These are phyloP conservation scores for Pampus argenteus DNA, from an alignment of 2,797 vertebrate genomes.

Conservation along the genomic window DNA sequence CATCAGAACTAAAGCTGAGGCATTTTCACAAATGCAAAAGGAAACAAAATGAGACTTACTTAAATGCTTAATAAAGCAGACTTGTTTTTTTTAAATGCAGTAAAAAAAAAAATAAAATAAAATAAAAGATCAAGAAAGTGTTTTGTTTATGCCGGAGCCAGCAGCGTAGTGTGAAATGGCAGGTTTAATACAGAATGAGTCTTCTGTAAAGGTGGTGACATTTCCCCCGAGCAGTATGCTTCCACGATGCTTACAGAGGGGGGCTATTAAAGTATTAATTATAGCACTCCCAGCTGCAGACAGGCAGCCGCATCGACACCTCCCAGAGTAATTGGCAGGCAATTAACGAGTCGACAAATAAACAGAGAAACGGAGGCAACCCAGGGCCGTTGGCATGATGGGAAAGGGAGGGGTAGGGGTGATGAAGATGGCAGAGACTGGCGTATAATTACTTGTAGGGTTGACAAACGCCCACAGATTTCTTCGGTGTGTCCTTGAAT, in stretches of 20 bases:
- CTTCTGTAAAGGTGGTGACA: conserved; percentile 70
- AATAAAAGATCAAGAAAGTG: neutral
- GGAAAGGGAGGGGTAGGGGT: conserved; percentile 32
- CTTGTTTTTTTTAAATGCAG: neutral
- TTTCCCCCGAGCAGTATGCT: conserved; percentile 59
- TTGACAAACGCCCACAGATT: conserved; percentile 62
- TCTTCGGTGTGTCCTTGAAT: conserved; percentile 49
- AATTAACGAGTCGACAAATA: conserved; percentile 85
- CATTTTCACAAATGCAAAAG: neutral
- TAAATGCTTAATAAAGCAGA: conserved; percentile 3
- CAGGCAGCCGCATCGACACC: conserved; percentile 77
- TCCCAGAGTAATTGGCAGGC: conserved; percentile 85
- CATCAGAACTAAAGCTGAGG: neutral
- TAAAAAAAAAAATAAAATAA: too few species aligned
- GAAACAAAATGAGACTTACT: conserved; percentile 5
- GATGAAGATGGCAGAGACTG: conserved; percentile 59
- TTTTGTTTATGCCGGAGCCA: neutral
- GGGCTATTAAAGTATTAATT: conserved; percentile 84
- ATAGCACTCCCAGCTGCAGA: conserved; percentile 77
- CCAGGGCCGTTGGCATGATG: conserved; percentile 56
- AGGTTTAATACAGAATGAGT: conserved; percentile 38
- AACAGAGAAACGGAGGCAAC: conserved; percentile 78
- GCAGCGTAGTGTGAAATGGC: conserved; percentile 14
- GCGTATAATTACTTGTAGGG: conserved; percentile 75
- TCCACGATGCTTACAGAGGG: conserved; percentile 58